Conservation (phyloP, 2,797 vertebrate genomes). For the Chelidonichthys spinosus region DNA sequence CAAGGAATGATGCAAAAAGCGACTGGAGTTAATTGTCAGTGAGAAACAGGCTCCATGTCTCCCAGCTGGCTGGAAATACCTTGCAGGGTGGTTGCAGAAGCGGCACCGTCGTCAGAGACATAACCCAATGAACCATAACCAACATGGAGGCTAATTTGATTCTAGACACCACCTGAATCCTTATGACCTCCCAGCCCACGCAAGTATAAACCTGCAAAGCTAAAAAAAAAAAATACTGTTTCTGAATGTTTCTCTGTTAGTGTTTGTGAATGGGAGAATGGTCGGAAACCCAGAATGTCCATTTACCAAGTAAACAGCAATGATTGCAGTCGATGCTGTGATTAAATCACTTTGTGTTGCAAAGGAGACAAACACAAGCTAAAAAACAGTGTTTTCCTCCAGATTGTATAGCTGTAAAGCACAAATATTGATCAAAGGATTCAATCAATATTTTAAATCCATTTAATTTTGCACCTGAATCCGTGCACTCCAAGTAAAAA, state of each 20-base stretch:
- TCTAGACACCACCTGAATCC: constrained; percentile 49
- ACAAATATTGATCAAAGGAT: not conserved
- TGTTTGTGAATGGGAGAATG: not conserved
- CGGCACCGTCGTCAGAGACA: constrained; percentile 29
- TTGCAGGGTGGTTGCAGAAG: constrained; percentile 17
- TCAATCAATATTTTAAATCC: not conserved
- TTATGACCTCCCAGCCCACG: constrained; percentile 15
- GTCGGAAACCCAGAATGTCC: not conserved
- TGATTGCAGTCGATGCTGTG: constrained; percentile 5
- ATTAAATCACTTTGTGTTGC: constrained; percentile 13
- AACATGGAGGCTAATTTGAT: constrained; percentile 45
- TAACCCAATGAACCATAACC: constrained; percentile 44
- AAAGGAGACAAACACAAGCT: not conserved
- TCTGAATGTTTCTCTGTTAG: not conserved
- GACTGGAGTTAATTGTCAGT: constrained; percentile 41
- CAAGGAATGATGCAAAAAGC: constrained; percentile 50
- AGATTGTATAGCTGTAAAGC: not conserved
- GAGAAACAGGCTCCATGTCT: constrained; percentile 31
- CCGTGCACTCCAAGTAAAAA: not conserved
- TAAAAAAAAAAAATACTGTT: not conserved
- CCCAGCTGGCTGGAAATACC: constrained; percentile 38
- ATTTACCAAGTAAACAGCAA: constrained; percentile 8
- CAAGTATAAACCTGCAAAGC: constrained; percentile 20
- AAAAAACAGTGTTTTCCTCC: not conserved
- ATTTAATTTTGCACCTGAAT: not conserved